phyloP scores from a whole-genome alignment of 2,113 vertebrate genomes.

The Stigmatopora nigra region DNA sequence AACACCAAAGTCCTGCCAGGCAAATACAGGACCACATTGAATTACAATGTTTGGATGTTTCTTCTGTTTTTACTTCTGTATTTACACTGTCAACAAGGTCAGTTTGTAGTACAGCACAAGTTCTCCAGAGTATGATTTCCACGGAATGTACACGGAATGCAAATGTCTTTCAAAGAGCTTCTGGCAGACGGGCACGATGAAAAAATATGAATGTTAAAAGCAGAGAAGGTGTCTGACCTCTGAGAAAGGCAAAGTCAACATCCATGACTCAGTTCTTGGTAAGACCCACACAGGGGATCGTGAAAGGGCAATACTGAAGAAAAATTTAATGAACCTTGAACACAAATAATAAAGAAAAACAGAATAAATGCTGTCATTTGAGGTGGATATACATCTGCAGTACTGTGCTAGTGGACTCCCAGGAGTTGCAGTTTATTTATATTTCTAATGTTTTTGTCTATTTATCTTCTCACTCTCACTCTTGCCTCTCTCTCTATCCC shows the following conservation, averaged over 20 bases:
- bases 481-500: constrained; percentile 11
- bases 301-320: constrained; percentile 4
- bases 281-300: constrained; percentile 2
- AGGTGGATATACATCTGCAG: constrained; percentile 46
- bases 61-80: background rate
- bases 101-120: background rate
- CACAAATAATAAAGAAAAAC: constrained; percentile 20
- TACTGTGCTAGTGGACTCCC: constrained; percentile 38
- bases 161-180: background rate
- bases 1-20: background rate
- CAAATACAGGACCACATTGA: background rate
- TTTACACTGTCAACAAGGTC: background rate
- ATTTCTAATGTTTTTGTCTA: constrained; percentile 41
- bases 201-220: constrained; percentile 8
- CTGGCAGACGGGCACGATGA: constrained; percentile 13
- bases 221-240: background rate
- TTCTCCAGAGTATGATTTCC: background rate
- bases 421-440: constrained; percentile 59
- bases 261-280: constrained; percentile 28
- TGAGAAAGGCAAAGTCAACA: constrained; percentile 1
- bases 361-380: constrained; percentile 37
- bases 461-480: constrained; percentile 23
- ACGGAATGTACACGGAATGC: background rate
- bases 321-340: constrained; percentile 4
- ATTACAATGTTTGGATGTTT: background rate